phyloP scores from a whole-genome alignment of 2,797 vertebrate genomes.

The Myotis findleyi region DNA sequence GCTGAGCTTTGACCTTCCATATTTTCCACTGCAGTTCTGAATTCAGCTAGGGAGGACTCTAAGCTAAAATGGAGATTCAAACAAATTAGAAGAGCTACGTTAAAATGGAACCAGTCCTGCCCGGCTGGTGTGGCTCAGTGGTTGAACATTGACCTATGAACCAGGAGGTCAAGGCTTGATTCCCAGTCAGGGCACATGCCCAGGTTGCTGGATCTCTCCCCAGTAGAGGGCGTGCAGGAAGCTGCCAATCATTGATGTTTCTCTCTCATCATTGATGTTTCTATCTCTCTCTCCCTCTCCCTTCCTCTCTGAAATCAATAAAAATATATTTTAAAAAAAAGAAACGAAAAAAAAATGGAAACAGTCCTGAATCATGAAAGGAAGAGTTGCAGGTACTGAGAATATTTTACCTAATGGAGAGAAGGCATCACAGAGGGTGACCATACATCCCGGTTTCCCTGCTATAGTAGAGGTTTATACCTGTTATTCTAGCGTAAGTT shows the following conservation, averaged over 20 bases:
- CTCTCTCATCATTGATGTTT: too few relatives aligned
- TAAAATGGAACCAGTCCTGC: neutral
- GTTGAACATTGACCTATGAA: too few relatives aligned
- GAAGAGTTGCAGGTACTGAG: neutral
- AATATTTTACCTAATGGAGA: neutral
- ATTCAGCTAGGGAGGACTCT: neutral
- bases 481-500: neutral
- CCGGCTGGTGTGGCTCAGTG: too few relatives aligned
- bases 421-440: neutral
- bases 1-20: neutral
- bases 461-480: neutral
- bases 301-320: too few relatives aligned
- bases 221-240: too few relatives aligned
- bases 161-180: too few relatives aligned
- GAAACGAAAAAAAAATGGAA: neutral
- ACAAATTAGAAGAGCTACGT: neutral
- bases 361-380: neutral
- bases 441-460: neutral
- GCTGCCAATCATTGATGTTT: too few relatives aligned
- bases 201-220: too few relatives aligned
- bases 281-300: too few relatives aligned
- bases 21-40: neutral
- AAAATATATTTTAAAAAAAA: too few relatives aligned
- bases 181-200: too few relatives aligned
- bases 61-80: neutral